Percentiles rank a stretch among this genome's conserved stretches.
Conservation (phyloP, 2,113 vertebrate genomes). For the Mustela nigripes region DNA sequence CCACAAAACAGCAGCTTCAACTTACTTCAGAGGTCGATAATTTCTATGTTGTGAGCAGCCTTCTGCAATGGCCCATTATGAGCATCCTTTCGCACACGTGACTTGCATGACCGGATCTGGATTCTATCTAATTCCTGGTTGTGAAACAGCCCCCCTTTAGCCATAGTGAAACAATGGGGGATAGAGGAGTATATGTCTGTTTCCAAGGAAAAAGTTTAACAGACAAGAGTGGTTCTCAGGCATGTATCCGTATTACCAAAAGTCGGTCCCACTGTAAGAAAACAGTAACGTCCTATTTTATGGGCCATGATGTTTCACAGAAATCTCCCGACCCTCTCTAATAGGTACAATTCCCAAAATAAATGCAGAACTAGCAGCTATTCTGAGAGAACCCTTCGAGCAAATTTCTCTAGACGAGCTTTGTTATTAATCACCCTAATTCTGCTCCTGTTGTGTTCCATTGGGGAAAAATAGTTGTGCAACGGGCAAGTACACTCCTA, state of each 20-base stretch:
- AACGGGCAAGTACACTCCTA: constrained; percentile 82
- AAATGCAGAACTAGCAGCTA: constrained; percentile 48
- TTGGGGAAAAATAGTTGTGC: constrained; percentile 64
- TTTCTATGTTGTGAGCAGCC: not conserved
- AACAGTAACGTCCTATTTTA: constrained; percentile 40
- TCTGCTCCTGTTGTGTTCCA: constrained; percentile 63
- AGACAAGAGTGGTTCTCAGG: not conserved
- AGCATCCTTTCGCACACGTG: constrained; percentile 42
- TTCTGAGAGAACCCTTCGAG: constrained; percentile 49
- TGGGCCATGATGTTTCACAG: constrained; percentile 44
- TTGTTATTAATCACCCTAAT: constrained; percentile 75
- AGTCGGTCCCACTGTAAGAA: constrained; percentile 5
- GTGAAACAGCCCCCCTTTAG: constrained; percentile 3
- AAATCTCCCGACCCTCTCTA: constrained; percentile 60
- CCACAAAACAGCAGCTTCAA: not conserved
- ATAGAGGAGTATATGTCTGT: not conserved
- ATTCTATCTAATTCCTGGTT: constrained; percentile 51
- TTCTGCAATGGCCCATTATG: not conserved
- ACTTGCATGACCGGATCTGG: not conserved
- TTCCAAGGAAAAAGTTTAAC: not conserved
- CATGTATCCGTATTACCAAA: not conserved
- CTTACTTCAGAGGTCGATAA: not conserved
- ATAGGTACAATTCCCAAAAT: constrained; percentile 59
- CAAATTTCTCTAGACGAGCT: constrained; percentile 59
- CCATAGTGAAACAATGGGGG: not conserved